Base-by-base conservation (phyloP, 1,140 invertebrate species). In the Nixonia krombeini region DNA sequence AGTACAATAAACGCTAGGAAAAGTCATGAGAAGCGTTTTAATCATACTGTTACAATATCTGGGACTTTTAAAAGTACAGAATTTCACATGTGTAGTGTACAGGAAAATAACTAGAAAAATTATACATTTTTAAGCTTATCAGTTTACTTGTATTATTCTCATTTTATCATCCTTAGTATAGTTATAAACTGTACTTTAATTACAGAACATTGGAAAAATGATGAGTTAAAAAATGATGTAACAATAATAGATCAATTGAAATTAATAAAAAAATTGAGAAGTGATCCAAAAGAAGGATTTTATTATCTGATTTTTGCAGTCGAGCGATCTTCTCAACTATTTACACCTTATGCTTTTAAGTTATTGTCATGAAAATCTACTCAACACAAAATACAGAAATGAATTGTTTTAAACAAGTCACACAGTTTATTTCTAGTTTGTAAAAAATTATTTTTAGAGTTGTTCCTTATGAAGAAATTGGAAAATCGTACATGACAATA, bases 291-390 rank as follows among this genome's bases (percentile, higher is more conserved):
- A 8, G 79, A 86, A 45, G 86, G 86, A 4, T 92, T 91, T 72
- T 85, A 90, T 3, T 92, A 92, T 62, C 87, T 93, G 85, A 86
- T 88, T 21, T 92, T 91, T 72, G 88, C 90, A 35, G 88, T 91
- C 4, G 87, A 89, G 15, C 86, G 87, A 64, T 87, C 88, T 2
- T 92, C 90, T 42, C 88, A 91, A 66, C 87, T 87, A 72, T 93
- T 91, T 46, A 90, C 89, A 0, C 91, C 90, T 3, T 92, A 92
- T 72, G 89, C 79, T 85, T 57, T 79, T 0, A 76, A 76, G 65
- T 76, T 29, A 66, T 40, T 15, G 4, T 12, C 38, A n/a, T 38
- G 5, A 29, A 3, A 21, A 37, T 4, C 12, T 35, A 17, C 13
- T n/a, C 6, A 47, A 5, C 0, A 8, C 23, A 12, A 26, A 37